Percentiles rank a stretch among this genome's conserved stretches.
Conservation (phyloP, 2,797 vertebrate genomes). For the Sebastes elongatus region DNA sequence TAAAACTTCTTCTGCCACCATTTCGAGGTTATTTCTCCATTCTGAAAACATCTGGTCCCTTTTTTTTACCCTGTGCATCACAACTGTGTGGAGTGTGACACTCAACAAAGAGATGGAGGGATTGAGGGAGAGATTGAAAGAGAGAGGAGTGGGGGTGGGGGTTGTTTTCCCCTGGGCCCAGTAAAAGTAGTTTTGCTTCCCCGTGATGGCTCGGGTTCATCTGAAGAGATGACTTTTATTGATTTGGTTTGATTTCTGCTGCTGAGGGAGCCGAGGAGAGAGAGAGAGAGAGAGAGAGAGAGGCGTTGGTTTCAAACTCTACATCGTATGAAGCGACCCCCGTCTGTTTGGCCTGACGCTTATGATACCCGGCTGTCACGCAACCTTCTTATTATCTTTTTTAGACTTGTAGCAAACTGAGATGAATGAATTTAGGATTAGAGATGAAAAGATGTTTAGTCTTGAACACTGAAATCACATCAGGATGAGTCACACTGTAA, state of each 20-base stretch:
- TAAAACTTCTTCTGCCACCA: constrained; percentile 12
- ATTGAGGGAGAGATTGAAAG: constrained; percentile 35
- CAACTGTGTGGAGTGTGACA: constrained; percentile 16
- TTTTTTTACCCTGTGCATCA: not conserved
- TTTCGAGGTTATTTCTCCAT: constrained; percentile 28
- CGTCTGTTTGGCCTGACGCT: constrained; percentile 14
- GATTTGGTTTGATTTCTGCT: constrained; percentile 80
- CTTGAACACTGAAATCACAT: constrained; percentile 19
- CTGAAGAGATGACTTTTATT: constrained; percentile 82
- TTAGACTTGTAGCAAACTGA: not conserved
- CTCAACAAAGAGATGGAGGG: constrained; percentile 57
- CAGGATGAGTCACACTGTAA: constrained; percentile 29
- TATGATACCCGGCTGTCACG: constrained; percentile 5
- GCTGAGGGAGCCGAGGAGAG: constrained; percentile 33
- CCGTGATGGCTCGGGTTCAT: constrained; percentile 75
- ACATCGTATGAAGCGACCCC: constrained; percentile 29
- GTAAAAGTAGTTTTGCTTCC: constrained; percentile 75
- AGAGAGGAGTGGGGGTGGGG: constrained; percentile 11
- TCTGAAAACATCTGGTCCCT: constrained; percentile 37
- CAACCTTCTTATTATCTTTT: constrained; percentile 19
- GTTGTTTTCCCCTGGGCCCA: constrained; percentile 61
- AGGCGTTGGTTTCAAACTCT: constrained; percentile 37
- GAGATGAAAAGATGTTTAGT: constrained; percentile 14
- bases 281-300: constrained; percentile 7
- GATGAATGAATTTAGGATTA: not conserved